phyloP scores from a whole-genome alignment of 2,888 invertebrate species.

The Stenichneumon culpator region DNA sequence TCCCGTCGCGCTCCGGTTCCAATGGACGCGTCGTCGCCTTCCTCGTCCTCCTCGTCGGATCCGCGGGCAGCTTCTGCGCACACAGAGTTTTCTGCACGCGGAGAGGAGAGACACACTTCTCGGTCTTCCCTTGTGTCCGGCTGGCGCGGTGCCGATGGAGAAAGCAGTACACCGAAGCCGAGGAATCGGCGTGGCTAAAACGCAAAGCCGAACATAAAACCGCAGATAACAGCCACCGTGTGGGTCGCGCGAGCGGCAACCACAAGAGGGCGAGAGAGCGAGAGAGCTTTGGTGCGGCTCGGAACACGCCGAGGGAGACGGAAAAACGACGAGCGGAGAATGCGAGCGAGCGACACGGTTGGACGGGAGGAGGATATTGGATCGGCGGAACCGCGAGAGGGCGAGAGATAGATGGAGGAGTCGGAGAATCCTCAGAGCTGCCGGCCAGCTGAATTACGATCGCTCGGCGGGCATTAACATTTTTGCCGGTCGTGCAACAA shows the following conservation, averaged over 20 bases:
- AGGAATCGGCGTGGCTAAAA: conserved; percentile 74
- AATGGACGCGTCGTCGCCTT: conserved; percentile 63
- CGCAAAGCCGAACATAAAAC: conserved; percentile 83
- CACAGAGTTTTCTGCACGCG: conserved; percentile 36
- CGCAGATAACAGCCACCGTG: conserved; percentile 81
- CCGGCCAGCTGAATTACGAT: conserved; percentile 80
- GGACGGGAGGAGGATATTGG: conserved; percentile 61
- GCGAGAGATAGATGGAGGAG: conserved; percentile 27
- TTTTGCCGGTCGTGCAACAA: conserved; percentile 82
- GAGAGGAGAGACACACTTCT: conserved; percentile 36
- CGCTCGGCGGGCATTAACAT: conserved; percentile 82
- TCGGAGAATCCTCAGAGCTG: conserved; percentile 57
- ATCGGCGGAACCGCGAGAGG: conserved; percentile 49
- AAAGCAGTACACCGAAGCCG: conserved; percentile 39
- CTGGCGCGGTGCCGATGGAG: conserved; percentile 44
- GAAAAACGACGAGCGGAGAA: conserved; percentile 67
- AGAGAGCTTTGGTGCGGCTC: conserved; percentile 17
- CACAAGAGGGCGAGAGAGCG: conserved; percentile 14
- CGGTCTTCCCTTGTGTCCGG: conserved; percentile 30
- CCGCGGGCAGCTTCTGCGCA: conserved; percentile 49
- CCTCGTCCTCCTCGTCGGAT: conserved; percentile 17
- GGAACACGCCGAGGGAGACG: conserved; percentile 25
- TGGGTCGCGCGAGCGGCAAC: conserved; percentile 49
- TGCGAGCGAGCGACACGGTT: conserved; percentile 59
- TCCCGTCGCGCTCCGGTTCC: conserved; percentile 47